Evolutionary conservation across 1,140 invertebrate species (phyloP).

Genomic region (Coenobita brevimanus): DNA sequence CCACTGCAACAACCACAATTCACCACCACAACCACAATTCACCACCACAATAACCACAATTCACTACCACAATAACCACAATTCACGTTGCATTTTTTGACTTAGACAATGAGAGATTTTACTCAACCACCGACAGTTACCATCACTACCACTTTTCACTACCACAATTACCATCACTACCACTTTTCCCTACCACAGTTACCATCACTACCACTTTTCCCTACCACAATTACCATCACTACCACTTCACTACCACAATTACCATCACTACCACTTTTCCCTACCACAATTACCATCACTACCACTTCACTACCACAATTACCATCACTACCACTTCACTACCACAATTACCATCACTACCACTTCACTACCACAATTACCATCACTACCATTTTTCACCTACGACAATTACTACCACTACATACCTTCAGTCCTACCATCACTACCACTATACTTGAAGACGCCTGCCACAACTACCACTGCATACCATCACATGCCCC

Average conservation of each 20-base stretch:
- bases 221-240: too few relatives aligned
- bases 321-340: too few relatives aligned
- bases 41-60: too few relatives aligned
- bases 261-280: too few relatives aligned
- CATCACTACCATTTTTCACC: background rate
- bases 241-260: background rate
- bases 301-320: too few relatives aligned
- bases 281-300: too few relatives aligned
- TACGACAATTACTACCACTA: background rate
- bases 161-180: too few relatives aligned
- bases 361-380: too few relatives aligned
- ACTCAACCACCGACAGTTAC: too few relatives aligned
- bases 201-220: background rate
- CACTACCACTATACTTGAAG: background rate
- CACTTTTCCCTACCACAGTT: background rate
- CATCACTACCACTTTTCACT: slow-evolving; percentile 15
- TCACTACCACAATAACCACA: background rate
- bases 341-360: too few relatives aligned
- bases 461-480: background rate
- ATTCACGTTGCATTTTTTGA: background rate
- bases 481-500: background rate
- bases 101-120: too few relatives aligned
- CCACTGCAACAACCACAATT: background rate
- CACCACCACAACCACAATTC: too few relatives aligned
- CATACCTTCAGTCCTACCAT: background rate